A percentile compares a stretch with the other conserved stretches of the same genome.
Evolutionary conservation across 2,888 invertebrate species (phyloP).

Genomic region (Prenolepis imparis): DNA sequence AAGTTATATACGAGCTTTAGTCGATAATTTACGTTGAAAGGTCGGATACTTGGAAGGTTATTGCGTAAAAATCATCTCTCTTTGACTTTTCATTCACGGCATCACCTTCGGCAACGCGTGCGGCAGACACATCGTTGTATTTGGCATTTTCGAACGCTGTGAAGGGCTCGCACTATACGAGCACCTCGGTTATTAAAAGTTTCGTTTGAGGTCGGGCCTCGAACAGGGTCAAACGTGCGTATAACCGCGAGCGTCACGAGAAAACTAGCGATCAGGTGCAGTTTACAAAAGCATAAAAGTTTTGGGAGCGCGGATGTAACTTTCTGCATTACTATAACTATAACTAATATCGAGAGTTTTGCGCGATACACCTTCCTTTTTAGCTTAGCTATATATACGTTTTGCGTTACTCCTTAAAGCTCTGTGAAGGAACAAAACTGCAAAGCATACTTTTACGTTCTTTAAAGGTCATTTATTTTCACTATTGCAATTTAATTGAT

Average conservation of each 20-base stretch:
- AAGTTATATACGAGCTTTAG: constrained; percentile 4
- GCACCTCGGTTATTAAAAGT: constrained; percentile 73
- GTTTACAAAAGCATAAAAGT: constrained; percentile 80
- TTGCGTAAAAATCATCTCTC: constrained; percentile 2
- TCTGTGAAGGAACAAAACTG: background rate
- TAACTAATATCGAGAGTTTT: constrained; percentile 77
- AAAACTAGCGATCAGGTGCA: constrained; percentile 69
- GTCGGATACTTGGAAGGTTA: constrained; percentile 18
- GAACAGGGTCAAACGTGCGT: constrained; percentile 67
- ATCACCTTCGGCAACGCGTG: constrained; percentile 34
- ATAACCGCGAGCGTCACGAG: constrained; percentile 65
- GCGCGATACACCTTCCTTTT: background rate
- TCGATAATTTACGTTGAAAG: constrained; percentile 34
- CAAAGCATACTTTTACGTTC: constrained; percentile 12
- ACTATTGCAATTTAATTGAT: background rate
- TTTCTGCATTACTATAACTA: constrained; percentile 76
- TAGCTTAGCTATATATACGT: constrained; percentile 50
- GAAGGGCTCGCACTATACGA: constrained; percentile 28
- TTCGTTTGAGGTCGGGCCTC: constrained; percentile 63
- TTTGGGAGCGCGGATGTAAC: constrained; percentile 71
- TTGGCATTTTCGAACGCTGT: constrained; percentile 27
- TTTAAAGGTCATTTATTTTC: background rate
- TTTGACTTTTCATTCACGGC: constrained; percentile 28
- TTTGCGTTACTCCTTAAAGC: constrained; percentile 48
- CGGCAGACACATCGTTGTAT: constrained; percentile 20